Evolutionary conservation across 2,113 vertebrate genomes (phyloP), one percentile per base, ranked within the genome.

Genomic region (Fulmarus glacialis): DNA sequence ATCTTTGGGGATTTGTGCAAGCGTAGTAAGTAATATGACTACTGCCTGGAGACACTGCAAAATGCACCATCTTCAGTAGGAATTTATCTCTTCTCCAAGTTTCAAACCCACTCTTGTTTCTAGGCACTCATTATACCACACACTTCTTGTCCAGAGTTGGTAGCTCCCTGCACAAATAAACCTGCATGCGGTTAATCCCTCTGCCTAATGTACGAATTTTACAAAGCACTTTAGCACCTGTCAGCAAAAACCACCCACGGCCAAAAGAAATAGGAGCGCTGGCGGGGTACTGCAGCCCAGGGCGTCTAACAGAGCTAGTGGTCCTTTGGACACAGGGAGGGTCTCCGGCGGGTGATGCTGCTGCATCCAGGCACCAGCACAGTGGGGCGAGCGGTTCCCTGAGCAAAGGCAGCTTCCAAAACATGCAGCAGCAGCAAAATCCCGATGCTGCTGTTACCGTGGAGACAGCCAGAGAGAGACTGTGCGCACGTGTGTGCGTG

Each of bases 391-490:
- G 45, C 5, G 12, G n/a, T 85, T 97, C 60, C 56, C 72, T 67
- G 55, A 34, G 87, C 73, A 96, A 78, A 95, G 56, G 40, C 79
- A 93, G 74, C 86, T 97, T 97, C 97, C 60, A 90, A 97, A 97
- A 23, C n/a, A 60, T 11, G 48, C 72, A 88, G 24, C 42, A 88
- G 87, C 52, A 89, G 70, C 82, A 97, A 63, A 93, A 91, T 73
- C 56, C 52, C 12, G 22, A 75, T 27, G 55, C 90, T 91, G 72
- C 68, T 72, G 97, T 98, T 98, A 90, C 98, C 63, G 5, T 98
- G 97, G 98, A 98, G 96, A 98, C 96, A 93, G 87, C 3, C n/a
- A 84, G 64, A 32, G n/a, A 26, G 19, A 17, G 13, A 67, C 15
- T 0, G 1, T 48, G 22, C 13, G 2, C 8, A 9, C 7, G 7